Percentiles rank a stretch among this genome's conserved stretches.
Evolutionary conservation across 2,888 invertebrate species (phyloP).

Genomic region (Amphipyra berbera): DNA sequence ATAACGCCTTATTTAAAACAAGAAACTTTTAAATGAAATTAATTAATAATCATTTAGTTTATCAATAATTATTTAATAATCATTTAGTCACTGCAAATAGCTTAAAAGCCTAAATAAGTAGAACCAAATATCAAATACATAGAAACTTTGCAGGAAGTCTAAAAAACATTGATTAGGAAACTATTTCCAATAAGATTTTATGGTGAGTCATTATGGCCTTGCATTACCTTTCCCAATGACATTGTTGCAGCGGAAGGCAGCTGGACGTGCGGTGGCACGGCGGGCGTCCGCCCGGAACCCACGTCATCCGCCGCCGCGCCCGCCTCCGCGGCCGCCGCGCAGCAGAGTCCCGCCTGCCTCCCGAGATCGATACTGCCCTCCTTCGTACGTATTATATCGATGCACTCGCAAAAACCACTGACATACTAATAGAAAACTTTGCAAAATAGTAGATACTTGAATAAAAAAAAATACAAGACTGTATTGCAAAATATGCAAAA

Average conservation of each 20-base stretch:
- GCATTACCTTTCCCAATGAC: conserved; percentile 42
- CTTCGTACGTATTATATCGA: conserved; percentile 90
- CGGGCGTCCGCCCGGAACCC: conserved; percentile 90
- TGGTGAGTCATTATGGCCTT: conserved; percentile 1
- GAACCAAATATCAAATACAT: too few relatives aligned
- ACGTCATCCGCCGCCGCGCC: conserved; percentile 85
- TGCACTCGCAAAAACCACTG: neutral
- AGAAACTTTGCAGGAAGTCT: too few relatives aligned
- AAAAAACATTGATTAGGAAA: neutral
- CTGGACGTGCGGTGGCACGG: conserved; percentile 95
- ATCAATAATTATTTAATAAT: too few relatives aligned
- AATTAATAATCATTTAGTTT: too few relatives aligned
- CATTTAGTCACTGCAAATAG: too few relatives aligned
- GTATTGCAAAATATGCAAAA: too few relatives aligned
- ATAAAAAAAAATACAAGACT: too few relatives aligned
- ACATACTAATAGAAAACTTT: too few relatives aligned
- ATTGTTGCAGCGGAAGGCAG: conserved; percentile 93
- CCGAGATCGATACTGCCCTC: conserved; percentile 92
- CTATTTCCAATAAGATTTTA: neutral
- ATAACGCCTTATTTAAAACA: too few relatives aligned
- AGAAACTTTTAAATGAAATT: too few relatives aligned
- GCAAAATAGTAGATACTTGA: too few relatives aligned
- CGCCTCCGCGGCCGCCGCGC: conserved; percentile 87
- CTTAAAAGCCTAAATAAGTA: too few relatives aligned
- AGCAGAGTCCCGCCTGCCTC: conserved; percentile 91